Evolutionary conservation across 1,140 invertebrate genomes (phyloP).

Genomic region (Medauroidea extradentata): DNA sequence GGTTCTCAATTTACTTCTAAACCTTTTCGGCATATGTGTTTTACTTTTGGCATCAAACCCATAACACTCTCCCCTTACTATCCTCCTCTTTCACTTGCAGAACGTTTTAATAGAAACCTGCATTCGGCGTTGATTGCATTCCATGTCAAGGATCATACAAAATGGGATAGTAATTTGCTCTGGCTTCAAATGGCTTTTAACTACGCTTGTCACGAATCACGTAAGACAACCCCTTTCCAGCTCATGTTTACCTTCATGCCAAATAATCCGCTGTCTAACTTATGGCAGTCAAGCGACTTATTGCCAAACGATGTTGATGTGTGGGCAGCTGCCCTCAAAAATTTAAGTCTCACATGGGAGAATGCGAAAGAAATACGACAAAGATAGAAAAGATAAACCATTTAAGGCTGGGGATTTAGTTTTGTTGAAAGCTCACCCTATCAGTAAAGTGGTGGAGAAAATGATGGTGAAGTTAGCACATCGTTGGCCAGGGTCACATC

Average conservation of each 20-base stretch:
- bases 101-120: neutral
- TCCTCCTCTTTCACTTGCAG: neutral
- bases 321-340: too few species aligned
- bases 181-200: constrained; percentile 1
- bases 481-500: too few species aligned
- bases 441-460: too few species aligned
- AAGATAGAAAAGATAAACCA: too few species aligned
- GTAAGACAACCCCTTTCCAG: neutral
- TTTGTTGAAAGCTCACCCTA: too few species aligned
- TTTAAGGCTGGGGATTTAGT: too few species aligned
- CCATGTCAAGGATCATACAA: neutral
- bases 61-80: neutral
- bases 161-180: neutral
- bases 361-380: too few species aligned
- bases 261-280: neutral
- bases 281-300: neutral
- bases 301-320: neutral
- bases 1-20: neutral
- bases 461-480: too few species aligned
- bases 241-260: neutral
- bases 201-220: neutral
- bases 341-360: too few species aligned
- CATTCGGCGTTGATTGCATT: neutral
- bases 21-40: neutral
- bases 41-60: neutral